These are phyloP conservation scores for Aphodius sticticus DNA, from an alignment of 2,888 invertebrate genomes.

Conservation along the genomic window DNA sequence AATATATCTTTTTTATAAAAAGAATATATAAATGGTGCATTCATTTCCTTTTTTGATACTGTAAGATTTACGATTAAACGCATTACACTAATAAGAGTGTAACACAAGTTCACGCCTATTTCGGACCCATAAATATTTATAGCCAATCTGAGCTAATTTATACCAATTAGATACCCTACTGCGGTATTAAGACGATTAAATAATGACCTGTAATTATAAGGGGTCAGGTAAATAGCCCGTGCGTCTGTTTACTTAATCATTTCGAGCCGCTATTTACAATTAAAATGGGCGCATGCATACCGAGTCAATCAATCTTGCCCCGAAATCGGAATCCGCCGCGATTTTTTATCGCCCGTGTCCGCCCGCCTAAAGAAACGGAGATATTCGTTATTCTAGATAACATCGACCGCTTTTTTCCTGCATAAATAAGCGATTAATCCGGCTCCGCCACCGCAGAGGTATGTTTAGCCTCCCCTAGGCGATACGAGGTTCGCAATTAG, in stretches of 20 bases:
- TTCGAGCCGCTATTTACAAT: neutral
- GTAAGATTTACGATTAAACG: no score
- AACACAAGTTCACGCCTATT: no score
- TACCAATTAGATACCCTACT: no score
- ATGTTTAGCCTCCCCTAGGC: neutral
- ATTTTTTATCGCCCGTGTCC: neutral
- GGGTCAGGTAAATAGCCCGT: no score
- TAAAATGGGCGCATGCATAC: neutral
- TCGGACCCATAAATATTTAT: no score
- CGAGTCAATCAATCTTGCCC: neutral
- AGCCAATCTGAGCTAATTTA: no score
- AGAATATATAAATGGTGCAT: no score
- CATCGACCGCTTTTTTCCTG: slow-evolving; percentile 18
- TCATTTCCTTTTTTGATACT: no score
- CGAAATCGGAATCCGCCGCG: neutral
- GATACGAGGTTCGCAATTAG: neutral
- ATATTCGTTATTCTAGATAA: slow-evolving; percentile 14
- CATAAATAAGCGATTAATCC: slow-evolving; percentile 29
- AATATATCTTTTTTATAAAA: no score
- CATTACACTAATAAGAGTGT: no score
- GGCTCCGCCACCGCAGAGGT: neutral
- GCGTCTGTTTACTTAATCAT: neutral
- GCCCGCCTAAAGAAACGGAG: neutral
- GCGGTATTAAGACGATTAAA: no score
- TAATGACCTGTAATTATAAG: no score